Base-by-base conservation (phyloP, 2,113 vertebrate genomes). In the Machaerirhynchus nigripectus region DNA sequence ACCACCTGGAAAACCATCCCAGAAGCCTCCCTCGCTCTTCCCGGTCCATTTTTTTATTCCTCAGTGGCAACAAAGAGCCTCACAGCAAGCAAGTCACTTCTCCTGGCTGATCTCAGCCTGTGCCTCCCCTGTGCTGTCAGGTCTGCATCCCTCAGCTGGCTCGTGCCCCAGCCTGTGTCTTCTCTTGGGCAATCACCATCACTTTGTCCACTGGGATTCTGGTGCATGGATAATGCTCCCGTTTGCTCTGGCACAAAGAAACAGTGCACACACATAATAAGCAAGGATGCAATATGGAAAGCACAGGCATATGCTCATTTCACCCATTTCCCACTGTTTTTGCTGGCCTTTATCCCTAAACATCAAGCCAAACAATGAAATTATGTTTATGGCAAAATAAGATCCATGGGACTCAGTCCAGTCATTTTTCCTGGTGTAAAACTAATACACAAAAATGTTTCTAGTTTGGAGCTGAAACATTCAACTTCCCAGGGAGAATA, bases 321-420 rank as follows among this genome's bases (percentile, higher is more conserved):
- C n/a, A 47, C 39, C 83, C 39, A 39, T 82, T 69, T 96, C 49
- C 67, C 33, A 65, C 35, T 73, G 78, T 0, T 87, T 94, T 67
- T 89, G 31, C 81, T 77, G 86, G 47, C 69, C 61, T 92, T 94
- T 88, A 77, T 67, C 63, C 70, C 84, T 68, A 16, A 89, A 50
- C 33, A 53, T 76, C 40, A 63, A 69, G 37, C n/a, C 78, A 91
- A 89, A 94, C 65, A 79, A 76, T 52, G 27, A 92, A 82, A 56
- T 82, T 40, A 79, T 49, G 37, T 86, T 87, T 68, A 63, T 60
- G 49, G 39, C 24, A 7, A 95, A 91, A 89, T 49, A 84, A 84
- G 70, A 73, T 61, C 65, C 61, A 17, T 10, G 42, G 52, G 80
- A 53, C 69, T 75, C 80, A 7, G 23, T 49, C 23, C 70, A 82